Evolutionary conservation across 2,113 vertebrate genomes (phyloP).

Genomic region (Cyanoderma ruficeps): DNA sequence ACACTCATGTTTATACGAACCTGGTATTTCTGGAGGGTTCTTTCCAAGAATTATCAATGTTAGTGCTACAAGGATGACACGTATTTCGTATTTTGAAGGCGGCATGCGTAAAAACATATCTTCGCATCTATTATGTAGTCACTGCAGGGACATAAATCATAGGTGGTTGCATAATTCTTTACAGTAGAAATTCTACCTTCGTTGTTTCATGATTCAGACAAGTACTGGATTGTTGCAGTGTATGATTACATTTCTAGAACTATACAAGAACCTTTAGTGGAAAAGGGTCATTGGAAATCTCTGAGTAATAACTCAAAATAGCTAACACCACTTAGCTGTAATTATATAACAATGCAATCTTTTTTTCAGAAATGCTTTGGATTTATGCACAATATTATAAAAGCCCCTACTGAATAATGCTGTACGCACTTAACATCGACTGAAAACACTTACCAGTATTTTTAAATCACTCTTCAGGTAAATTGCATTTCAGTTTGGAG

Average conservation of each 20-base stretch:
- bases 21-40: background rate
- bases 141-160: background rate
- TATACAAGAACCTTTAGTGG: background rate
- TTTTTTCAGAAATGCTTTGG: background rate
- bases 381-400: background rate
- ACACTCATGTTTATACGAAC: background rate
- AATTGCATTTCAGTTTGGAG: background rate
- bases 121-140: background rate
- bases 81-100: background rate
- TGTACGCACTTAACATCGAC: background rate
- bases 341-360: background rate
- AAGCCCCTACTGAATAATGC: background rate
- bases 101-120: background rate
- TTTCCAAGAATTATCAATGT: background rate
- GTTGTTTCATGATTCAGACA: background rate
- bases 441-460: background rate
- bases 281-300: background rate
- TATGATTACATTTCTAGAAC: background rate
- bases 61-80: background rate
- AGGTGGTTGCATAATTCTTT: background rate
- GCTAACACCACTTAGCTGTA: background rate
- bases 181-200: background rate
- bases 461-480: background rate
- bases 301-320: background rate
- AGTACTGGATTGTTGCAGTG: background rate